Conservation (phyloP, 2,797 vertebrate species). For the Spondyliosoma cantharus region DNA sequence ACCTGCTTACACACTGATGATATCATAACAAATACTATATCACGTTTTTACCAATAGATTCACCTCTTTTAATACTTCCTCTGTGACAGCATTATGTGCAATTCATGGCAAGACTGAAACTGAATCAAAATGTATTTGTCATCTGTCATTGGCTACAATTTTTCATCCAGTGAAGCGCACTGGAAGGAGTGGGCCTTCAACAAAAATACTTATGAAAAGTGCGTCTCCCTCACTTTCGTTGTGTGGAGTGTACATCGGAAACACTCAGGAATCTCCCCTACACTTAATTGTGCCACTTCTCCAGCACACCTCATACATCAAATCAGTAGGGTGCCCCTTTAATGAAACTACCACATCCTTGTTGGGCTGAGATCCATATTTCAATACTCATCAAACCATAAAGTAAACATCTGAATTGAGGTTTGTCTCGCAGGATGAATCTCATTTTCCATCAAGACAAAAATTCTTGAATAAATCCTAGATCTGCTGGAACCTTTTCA, state of each 20-base stretch:
- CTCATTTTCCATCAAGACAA: not conserved
- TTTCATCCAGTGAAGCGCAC: too few relatives aligned
- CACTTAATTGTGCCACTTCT: not conserved
- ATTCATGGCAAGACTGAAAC: too few relatives aligned
- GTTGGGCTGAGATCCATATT: constrained; percentile 10
- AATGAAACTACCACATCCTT: not conserved
- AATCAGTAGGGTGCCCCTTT: not conserved
- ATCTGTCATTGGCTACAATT: too few relatives aligned
- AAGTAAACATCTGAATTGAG: constrained; percentile 10
- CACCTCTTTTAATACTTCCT: too few relatives aligned
- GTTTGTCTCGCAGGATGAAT: not conserved
- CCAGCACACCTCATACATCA: not conserved
- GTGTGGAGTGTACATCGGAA: not conserved
- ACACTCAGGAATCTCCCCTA: not conserved
- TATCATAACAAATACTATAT: too few relatives aligned
- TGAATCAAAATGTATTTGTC: too few relatives aligned
- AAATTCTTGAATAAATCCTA: constrained; percentile 9
- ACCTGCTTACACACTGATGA: too few relatives aligned
- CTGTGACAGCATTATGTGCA: too few relatives aligned
- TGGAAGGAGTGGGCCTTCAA: too few relatives aligned
- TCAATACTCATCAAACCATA: not conserved
- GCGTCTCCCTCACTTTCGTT: not conserved
- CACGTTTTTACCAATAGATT: too few relatives aligned
- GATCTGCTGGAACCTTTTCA: constrained; percentile 1
- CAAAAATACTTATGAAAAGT: too few relatives aligned